phyloP scores from a whole-genome alignment of 2,113 vertebrate genomes.

The Pelobates fuscus region DNA sequence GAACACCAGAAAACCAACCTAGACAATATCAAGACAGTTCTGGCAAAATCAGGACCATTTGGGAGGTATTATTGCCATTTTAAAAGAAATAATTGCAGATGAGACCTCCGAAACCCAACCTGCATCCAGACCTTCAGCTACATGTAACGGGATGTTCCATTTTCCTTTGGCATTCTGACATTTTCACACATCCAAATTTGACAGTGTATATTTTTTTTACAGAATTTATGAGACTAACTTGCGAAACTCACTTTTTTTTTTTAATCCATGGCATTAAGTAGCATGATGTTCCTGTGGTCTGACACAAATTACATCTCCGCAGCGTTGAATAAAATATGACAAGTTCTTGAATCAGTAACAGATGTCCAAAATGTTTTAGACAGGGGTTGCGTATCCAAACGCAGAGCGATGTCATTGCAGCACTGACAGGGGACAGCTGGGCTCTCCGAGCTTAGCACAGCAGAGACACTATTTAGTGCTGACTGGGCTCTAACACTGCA shows the following conservation, averaged over 20 bases:
- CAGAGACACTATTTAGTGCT: slow-evolving; percentile 48
- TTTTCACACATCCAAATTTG: not conserved
- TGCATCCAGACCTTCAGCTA: too few relatives aligned
- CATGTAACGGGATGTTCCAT: too few relatives aligned
- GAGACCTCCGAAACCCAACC: too few relatives aligned
- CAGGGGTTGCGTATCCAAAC: slow-evolving; percentile 46
- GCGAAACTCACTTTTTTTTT: not conserved
- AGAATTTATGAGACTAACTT: not conserved
- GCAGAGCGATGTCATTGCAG: slow-evolving; percentile 32
- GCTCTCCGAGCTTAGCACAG: slow-evolving; percentile 63
- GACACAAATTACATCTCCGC: slow-evolving; percentile 21
- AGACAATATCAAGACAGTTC: too few relatives aligned
- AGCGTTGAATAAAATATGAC: slow-evolving; percentile 55
- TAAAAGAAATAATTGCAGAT: too few relatives aligned
- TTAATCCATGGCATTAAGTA: not conserved
- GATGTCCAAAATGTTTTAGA: slow-evolving; percentile 37
- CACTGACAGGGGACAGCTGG: slow-evolving; percentile 57
- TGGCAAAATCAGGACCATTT: too few relatives aligned
- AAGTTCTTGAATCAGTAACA: slow-evolving; percentile 43
- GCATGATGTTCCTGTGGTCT: not conserved
- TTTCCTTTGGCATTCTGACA: not conserved
- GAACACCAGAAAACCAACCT: too few relatives aligned
- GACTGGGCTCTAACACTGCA: slow-evolving; percentile 36
- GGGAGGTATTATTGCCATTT: too few relatives aligned
- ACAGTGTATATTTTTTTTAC: not conserved